Evolutionary conservation across 1,140 invertebrate genomes (phyloP).

Genomic region (Lepeophtheirus salmonis): DNA sequence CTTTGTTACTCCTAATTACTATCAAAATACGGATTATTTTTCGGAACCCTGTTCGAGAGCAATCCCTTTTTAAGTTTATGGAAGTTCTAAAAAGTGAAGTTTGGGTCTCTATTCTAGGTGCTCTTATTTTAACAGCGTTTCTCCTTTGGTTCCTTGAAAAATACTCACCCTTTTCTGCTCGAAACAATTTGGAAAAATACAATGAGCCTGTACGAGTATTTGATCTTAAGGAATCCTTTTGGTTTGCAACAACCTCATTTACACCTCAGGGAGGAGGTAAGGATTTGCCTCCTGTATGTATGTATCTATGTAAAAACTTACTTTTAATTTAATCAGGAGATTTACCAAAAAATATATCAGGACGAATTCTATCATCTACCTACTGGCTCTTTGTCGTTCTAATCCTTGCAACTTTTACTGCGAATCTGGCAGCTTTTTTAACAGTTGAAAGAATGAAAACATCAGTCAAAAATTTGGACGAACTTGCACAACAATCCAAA

Average conservation of each 20-base stretch:
- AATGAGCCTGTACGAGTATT: slow-evolving; percentile 34
- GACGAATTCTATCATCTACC: slow-evolving; percentile 60
- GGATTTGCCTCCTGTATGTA: too few relatives aligned
- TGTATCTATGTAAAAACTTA: slow-evolving; percentile 38
- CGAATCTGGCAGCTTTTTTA: slow-evolving; percentile 85
- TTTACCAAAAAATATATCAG: slow-evolving; percentile 59
- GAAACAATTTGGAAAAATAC: slow-evolving; percentile 41
- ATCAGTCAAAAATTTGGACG: slow-evolving; percentile 64
- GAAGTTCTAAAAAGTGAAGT: slow-evolving; percentile 65
- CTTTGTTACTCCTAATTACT: slow-evolving; percentile 76
- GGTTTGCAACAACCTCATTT: slow-evolving; percentile 79
- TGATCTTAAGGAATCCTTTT: slow-evolving; percentile 70
- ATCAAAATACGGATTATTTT: slow-evolving; percentile 72
- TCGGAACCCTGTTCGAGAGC: slow-evolving; percentile 55
- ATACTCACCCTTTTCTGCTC: slow-evolving; percentile 67
- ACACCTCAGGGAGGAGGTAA: slow-evolving; percentile 75
- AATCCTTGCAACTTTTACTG: slow-evolving; percentile 85
- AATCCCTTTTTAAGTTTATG: slow-evolving; percentile 79
- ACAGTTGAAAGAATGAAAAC: slow-evolving; percentile 32
- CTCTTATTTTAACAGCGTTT: slow-evolving; percentile 55
- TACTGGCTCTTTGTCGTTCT: slow-evolving; percentile 84
- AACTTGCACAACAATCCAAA: slow-evolving; percentile 59
- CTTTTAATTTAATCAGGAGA: background rate
- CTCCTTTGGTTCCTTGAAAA: slow-evolving; percentile 73
- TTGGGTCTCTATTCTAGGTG: slow-evolving; percentile 70